Evolutionary conservation across 2,888 invertebrate species (phyloP), one percentile per base, ranked within the genome.

Genomic region (Abrostola tripartita): DNA sequence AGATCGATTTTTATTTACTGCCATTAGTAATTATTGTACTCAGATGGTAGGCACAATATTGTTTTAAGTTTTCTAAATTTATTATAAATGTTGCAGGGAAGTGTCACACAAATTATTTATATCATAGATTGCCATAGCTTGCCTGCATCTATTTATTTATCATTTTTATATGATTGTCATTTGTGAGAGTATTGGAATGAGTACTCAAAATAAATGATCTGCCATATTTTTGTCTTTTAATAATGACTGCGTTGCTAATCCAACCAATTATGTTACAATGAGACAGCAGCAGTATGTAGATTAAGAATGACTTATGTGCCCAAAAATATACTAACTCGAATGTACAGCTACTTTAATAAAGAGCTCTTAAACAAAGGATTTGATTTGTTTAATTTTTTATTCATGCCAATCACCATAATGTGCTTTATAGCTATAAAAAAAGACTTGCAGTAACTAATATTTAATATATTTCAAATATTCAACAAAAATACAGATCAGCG

Each of bases 341-440:
- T 95, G 95, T 95, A 95, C 95, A 95, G 95, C 94, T 94, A 94
- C 93, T 92, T 93, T 91, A 95, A 94, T 94, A 94, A 95, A 95
- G 89, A 93, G 90, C 91, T 92, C 91, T 91, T 91, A 92, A 93
- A 92, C 85, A 88, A 82, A 76, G 51, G 37, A n/a, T 52, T 44
- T 74, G 79, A 74, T 84, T 82, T 84, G 81, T 83, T 80, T 83
- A 66, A 65, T 65, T 55, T 52, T 59, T 58, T 54, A 47, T 47
- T 47, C 55, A 8, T 52, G 58, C 53, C 55, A 58, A 68, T 66
- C 61, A 38, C 55, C 40, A 60, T 52, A 70, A 60, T 62, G 35
- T 10, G 62, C 36, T 58, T 51, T 8, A 56, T 40, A 36, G 52
- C 50, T n/a, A 65, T 47, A 57, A 61, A 49, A 60, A 37, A 41